Conservation (phyloP, 53 echinoderm and acorn worm species). For the Stichopus horrens region DNA sequence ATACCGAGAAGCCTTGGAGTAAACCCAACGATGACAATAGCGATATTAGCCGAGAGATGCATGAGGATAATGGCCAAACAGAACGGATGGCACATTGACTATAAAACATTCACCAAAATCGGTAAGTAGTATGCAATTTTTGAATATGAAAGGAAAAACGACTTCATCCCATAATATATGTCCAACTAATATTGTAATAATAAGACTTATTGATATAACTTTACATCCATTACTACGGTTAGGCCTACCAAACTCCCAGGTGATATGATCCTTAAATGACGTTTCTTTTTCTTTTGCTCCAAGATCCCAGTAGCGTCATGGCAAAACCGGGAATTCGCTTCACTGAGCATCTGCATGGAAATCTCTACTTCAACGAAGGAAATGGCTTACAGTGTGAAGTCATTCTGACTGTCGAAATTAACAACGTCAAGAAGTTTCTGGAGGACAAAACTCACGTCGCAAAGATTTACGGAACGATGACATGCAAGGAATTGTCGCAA, state of each 20-base stretch:
- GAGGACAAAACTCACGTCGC: conserved; percentile 56
- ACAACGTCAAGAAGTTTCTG: conserved; percentile 61
- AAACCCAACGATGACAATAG: conserved; percentile 63
- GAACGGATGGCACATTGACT: conserved; percentile 57
- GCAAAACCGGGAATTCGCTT: conserved; percentile 68
- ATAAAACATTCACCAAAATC: conserved; percentile 28
- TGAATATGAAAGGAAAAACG: too few species aligned
- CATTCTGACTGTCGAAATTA: conserved; percentile 64
- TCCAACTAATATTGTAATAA: too few species aligned
- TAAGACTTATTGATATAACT: too few species aligned
- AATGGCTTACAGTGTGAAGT: conserved; percentile 45
- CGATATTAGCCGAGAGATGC: conserved; percentile 63
- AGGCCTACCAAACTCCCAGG: too few species aligned
- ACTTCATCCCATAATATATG: too few species aligned
- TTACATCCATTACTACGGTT: too few species aligned
- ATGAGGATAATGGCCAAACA: conserved; percentile 54
- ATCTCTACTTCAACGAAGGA: conserved; percentile 40
- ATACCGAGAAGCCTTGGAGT: conserved; percentile 66
- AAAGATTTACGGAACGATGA: conserved; percentile 60
- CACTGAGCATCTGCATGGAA: conserved; percentile 63
- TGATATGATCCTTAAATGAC: too few species aligned
- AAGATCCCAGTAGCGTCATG: conserved; percentile 48
- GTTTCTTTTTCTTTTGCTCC: background rate
- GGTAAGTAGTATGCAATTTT: background rate
- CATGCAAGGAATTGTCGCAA: conserved; percentile 57